A percentile compares a stretch with the other conserved stretches of the same genome.
Conservation (phyloP, 2,888 invertebrate genomes). For the Pasiphila rectangulata region DNA sequence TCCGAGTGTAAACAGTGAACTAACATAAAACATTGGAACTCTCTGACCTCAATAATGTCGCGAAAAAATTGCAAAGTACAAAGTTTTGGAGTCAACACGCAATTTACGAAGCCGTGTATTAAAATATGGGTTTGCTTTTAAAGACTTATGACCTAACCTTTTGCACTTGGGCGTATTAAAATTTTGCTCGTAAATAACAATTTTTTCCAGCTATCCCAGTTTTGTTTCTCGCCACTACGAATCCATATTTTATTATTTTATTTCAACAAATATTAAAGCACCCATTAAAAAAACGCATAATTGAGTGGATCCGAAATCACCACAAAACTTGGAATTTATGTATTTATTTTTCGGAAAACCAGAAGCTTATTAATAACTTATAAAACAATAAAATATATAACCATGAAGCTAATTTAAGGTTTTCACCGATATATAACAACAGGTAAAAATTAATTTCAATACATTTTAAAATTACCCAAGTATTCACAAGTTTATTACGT, state of each 20-base stretch:
- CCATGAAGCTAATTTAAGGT: too few species aligned
- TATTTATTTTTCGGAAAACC: too few species aligned
- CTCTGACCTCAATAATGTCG: constrained; percentile 10
- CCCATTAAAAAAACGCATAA: too few species aligned
- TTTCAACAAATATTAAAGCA: too few species aligned
- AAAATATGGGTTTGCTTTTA: background rate
- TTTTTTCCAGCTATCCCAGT: too few species aligned
- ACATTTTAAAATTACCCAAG: background rate
- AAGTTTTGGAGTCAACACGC: constrained; percentile 8
- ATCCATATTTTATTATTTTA: too few species aligned
- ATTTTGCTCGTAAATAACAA: too few species aligned
- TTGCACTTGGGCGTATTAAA: background rate
- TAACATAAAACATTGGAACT: constrained; percentile 8
- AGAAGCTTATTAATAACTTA: too few species aligned
- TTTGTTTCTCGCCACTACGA: too few species aligned
- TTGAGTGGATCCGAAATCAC: too few species aligned
- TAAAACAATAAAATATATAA: too few species aligned
- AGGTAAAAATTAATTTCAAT: background rate
- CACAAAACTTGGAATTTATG: too few species aligned
- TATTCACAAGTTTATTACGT: background rate
- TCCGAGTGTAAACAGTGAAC: constrained; percentile 1
- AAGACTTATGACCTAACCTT: background rate
- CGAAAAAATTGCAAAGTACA: constrained; percentile 12
- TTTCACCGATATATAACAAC: background rate
- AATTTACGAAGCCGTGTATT: constrained; percentile 9